Conservation (phyloP, 2,113 vertebrate species). For the Alethe castanea region DNA sequence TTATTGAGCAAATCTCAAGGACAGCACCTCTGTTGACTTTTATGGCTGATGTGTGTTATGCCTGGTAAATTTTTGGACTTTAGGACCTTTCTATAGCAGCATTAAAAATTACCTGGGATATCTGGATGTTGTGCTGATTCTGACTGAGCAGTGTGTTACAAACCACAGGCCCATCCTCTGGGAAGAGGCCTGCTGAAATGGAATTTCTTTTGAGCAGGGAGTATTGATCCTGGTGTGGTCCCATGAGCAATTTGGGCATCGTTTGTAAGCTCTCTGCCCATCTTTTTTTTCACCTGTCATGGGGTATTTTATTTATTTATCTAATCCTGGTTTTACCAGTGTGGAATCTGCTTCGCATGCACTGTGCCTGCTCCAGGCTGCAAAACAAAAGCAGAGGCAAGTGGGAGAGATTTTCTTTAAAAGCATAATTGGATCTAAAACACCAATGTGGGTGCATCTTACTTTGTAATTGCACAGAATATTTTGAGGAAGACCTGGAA, state of each 20-base stretch:
- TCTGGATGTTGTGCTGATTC: neutral
- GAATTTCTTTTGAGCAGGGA: neutral
- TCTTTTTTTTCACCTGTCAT: neutral
- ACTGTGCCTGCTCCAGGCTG: neutral
- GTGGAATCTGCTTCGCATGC: accelerated
- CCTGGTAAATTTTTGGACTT: neutral
- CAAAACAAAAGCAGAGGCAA: neutral
- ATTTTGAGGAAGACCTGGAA: neutral
- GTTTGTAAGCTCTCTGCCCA: accelerated
- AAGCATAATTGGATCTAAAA: neutral
- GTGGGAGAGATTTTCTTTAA: neutral
- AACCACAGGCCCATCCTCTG: neutral
- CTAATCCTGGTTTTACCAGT: neutral
- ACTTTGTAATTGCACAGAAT: neutral
- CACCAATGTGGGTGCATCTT: neutral
- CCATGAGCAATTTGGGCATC: neutral
- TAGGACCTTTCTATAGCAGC: neutral
- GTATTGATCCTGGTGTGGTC: neutral
- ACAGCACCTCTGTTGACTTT: neutral
- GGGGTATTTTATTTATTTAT: neutral
- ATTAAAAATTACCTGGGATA: neutral
- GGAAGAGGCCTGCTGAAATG: neutral
- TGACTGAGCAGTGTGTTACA: neutral
- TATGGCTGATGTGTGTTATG: neutral
- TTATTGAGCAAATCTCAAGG: neutral